These are phyloP conservation scores for Drosophila subobscura DNA, from an alignment of 1,140 invertebrate species.

Conservation along the genomic window DNA sequence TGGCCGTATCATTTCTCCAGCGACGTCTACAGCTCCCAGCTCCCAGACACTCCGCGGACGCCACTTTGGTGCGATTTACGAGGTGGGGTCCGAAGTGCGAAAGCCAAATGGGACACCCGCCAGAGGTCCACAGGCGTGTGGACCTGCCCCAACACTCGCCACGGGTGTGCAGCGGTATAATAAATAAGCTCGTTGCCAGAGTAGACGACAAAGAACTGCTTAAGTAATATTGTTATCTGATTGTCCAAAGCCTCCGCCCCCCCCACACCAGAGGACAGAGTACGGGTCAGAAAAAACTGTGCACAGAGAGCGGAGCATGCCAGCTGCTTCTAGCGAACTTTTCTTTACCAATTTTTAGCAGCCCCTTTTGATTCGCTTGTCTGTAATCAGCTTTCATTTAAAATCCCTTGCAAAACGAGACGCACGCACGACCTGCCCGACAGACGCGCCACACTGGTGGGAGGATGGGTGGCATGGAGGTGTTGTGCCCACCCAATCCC, in stretches of 20 bases:
- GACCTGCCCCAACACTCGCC: constrained; percentile 48
- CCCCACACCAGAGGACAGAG: too few relatives aligned
- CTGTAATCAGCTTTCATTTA: constrained; percentile 56
- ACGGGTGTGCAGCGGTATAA: constrained; percentile 6
- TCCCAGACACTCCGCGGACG: constrained; percentile 9
- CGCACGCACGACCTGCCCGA: not conserved
- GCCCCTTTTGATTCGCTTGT: constrained; percentile 18
- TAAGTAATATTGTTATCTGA: constrained; percentile 20
- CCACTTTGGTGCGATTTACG: constrained; percentile 44
- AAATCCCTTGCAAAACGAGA: constrained; percentile 26
- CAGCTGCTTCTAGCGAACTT: not conserved
- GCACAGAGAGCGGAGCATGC: not conserved
- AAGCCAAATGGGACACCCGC: constrained; percentile 29
- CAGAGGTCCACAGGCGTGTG: not conserved
- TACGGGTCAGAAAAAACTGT: too few relatives aligned
- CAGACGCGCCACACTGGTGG: not conserved
- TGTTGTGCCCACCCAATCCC: not conserved
- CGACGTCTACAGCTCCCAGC: not conserved
- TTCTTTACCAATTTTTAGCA: not conserved
- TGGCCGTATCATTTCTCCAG: constrained; percentile 53
- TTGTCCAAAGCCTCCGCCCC: not conserved
- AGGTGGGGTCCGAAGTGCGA: constrained; percentile 31
- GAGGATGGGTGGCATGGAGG: not conserved
- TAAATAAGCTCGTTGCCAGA: constrained; percentile 25
- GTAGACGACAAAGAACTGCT: constrained; percentile 14